These are phyloP conservation scores for Sparus aurata DNA, from an alignment of 2,797 vertebrate species.

Conservation along the genomic window DNA sequence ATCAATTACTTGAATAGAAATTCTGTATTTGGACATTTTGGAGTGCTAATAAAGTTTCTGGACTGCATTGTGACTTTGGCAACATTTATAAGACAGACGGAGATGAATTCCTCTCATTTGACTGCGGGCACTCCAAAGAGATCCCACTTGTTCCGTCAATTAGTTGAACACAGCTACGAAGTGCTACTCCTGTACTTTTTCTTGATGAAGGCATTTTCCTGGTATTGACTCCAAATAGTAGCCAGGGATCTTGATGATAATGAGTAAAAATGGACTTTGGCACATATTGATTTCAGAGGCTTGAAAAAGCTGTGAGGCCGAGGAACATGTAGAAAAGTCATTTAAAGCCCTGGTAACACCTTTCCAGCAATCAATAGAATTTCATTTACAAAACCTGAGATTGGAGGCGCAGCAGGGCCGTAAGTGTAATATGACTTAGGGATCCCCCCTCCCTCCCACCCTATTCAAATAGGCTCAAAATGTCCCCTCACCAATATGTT, in stretches of 20 bases:
- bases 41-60: constrained; percentile 10
- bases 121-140: constrained; percentile 14
- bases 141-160: constrained; percentile 37
- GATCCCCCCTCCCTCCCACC: no score
- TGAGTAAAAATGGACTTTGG: constrained; percentile 88
- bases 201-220: constrained; percentile 80
- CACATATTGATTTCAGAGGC: constrained; percentile 88
- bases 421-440: no score
- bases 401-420: constrained; percentile 62
- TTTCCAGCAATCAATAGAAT: constrained; percentile 88
- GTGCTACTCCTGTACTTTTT: constrained; percentile 74
- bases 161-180: constrained; percentile 53
- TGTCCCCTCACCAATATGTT: no score
- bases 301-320: constrained; percentile 82
- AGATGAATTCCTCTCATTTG: constrained; percentile 55
- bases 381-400: constrained; percentile 86
- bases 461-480: no score
- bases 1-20: constrained; percentile 9
- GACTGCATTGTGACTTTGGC: constrained; percentile 3
- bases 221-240: constrained; percentile 89
- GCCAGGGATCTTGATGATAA: constrained; percentile 86
- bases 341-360: constrained; percentile 83
- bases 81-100: constrained; percentile 27
- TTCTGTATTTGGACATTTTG: constrained; percentile 11
- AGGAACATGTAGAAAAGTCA: constrained; percentile 81